These are phyloP conservation scores for Ennomos erosarius DNA, from an alignment of 2,888 invertebrate species.

Conservation along the genomic window DNA sequence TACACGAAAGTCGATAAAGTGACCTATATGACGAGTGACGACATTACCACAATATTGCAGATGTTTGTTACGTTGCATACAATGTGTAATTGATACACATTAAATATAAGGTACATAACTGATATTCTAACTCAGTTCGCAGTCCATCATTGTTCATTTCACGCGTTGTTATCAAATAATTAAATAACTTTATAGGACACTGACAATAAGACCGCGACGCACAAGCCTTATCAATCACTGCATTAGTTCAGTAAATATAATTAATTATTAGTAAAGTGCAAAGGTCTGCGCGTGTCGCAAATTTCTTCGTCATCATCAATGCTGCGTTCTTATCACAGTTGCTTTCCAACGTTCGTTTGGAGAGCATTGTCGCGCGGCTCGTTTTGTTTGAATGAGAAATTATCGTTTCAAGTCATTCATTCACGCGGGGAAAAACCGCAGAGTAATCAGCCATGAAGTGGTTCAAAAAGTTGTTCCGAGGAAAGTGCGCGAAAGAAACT, in stretches of 20 bases:
- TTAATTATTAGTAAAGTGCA: slow-evolving; percentile 74
- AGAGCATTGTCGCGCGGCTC: slow-evolving; percentile 42
- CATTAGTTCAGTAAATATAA: slow-evolving; percentile 73
- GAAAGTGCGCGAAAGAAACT: slow-evolving; percentile 78
- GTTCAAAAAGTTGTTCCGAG: slow-evolving; percentile 87
- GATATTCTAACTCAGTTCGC: slow-evolving; percentile 43
- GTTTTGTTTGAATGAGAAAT: slow-evolving; percentile 84
- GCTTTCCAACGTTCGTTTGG: slow-evolving; percentile 52
- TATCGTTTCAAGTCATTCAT: slow-evolving; percentile 86
- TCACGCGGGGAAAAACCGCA: slow-evolving; percentile 87
- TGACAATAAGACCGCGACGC: slow-evolving; percentile 71
- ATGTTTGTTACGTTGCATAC: slow-evolving; percentile 40
- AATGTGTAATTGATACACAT: slow-evolving; percentile 31
- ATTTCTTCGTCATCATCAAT: slow-evolving; percentile 51
- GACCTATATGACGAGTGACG: slow-evolving; percentile 20
- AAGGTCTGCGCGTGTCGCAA: slow-evolving; percentile 79
- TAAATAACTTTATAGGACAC: slow-evolving; percentile 65
- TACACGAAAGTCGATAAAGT: slow-evolving; percentile 17
- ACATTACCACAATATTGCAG: slow-evolving; percentile 39
- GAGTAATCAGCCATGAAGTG: slow-evolving; percentile 86
- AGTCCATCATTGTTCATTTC: slow-evolving; percentile 40
- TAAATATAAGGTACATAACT: neutral
- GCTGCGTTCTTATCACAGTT: slow-evolving; percentile 52
- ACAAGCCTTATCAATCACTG: slow-evolving; percentile 67
- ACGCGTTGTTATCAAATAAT: slow-evolving; percentile 58